These are phyloP conservation scores for Nomada fabriciana DNA, from an alignment of 2,888 invertebrate genomes.

Conservation along the genomic window DNA sequence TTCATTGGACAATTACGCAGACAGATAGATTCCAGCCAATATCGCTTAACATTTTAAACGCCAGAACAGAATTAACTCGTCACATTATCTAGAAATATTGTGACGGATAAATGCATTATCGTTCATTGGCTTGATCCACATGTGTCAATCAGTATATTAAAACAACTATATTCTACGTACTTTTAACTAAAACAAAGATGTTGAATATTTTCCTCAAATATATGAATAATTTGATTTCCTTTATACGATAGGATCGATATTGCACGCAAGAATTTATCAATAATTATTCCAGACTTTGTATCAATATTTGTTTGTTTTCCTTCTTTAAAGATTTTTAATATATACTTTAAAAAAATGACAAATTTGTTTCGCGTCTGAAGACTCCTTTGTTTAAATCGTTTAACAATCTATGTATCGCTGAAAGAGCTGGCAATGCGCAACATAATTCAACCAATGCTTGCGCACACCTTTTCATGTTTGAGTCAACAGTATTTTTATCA, in stretches of 20 bases:
- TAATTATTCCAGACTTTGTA: no score
- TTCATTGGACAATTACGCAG: background rate
- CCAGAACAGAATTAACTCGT: background rate
- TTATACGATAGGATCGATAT: no score
- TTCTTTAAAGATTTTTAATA: background rate
- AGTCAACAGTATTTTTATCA: background rate
- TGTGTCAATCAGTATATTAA: conserved; percentile 15
- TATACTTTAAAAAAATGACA: background rate
- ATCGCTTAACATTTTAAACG: background rate
- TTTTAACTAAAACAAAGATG: background rate
- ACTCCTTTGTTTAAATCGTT: background rate
- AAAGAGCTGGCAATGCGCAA: background rate
- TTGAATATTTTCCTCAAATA: background rate
- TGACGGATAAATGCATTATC: conserved; percentile 22
- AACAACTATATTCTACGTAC: background rate
- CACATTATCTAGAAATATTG: background rate
- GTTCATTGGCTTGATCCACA: conserved; percentile 6
- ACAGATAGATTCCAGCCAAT: background rate
- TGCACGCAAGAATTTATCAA: no score
- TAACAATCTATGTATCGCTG: background rate
- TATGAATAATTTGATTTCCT: no score
- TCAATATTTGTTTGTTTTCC: no score
- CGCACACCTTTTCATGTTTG: background rate
- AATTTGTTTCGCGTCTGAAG: no score
- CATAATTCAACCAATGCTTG: background rate